Conservation (phyloP, 2,113 vertebrate genomes). For the Dicerorhinus sumatrensis region DNA sequence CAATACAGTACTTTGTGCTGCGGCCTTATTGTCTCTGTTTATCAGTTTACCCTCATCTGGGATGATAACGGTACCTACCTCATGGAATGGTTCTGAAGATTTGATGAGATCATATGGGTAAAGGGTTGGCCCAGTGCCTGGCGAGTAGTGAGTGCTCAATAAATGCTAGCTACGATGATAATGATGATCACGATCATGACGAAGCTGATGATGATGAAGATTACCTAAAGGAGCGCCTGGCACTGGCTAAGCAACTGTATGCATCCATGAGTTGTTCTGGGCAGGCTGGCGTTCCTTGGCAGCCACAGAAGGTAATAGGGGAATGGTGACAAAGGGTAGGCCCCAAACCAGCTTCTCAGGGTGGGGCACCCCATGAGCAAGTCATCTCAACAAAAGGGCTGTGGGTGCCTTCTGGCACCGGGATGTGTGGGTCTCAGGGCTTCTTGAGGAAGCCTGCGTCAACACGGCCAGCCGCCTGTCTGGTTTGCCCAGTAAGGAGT, state of each 20-base stretch:
- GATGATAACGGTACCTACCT: background rate
- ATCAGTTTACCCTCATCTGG: background rate
- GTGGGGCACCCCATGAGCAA: background rate
- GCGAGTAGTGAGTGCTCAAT: background rate
- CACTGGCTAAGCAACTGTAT: background rate
- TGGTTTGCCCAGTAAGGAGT: background rate
- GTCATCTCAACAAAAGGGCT: background rate
- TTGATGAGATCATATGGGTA: background rate
- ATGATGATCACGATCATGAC: accelerated
- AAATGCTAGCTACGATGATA: background rate
- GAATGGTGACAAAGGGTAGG: background rate
- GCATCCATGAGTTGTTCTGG: background rate
- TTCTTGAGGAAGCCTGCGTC: background rate
- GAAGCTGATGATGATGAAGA: background rate
- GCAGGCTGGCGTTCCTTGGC: background rate
- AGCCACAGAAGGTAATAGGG: background rate
- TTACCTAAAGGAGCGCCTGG: background rate
- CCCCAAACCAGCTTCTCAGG: constrained; percentile 14
- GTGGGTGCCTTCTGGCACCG: background rate
- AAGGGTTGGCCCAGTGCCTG: background rate
- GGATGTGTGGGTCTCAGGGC: background rate
- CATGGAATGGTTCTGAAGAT: background rate
- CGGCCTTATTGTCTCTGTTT: no score
- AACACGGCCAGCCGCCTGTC: background rate
- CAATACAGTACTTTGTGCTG: background rate